Conservation (phyloP, 2,113 vertebrate species). For the Saguinus imperator region DNA sequence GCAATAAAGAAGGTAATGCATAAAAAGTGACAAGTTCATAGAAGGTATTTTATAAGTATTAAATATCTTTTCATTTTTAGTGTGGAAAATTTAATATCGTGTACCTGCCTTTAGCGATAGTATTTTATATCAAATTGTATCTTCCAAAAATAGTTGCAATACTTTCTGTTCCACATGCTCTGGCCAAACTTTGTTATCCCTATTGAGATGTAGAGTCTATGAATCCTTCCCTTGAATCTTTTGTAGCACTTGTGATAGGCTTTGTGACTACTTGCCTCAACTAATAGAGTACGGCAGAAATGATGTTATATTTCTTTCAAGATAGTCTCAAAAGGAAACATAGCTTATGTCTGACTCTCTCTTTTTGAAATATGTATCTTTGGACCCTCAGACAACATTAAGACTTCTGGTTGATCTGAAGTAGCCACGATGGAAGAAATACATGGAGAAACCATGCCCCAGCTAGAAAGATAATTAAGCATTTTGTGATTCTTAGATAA, state of each 20-base stretch:
- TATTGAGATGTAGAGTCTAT: background rate
- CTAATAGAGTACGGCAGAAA: background rate
- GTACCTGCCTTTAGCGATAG: background rate
- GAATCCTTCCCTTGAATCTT: background rate
- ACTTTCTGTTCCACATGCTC: background rate
- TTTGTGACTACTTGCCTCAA: background rate
- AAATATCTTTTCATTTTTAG: background rate
- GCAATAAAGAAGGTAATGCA: background rate
- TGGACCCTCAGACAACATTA: background rate
- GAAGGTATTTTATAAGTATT: background rate
- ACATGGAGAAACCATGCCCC: background rate
- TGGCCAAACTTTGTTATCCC: background rate
- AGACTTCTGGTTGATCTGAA: background rate
- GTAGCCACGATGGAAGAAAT: background rate
- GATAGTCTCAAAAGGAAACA: background rate
- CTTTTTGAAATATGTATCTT: background rate
- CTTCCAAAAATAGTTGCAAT: constrained; percentile 2
- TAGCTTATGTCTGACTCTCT: background rate
- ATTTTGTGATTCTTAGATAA: constrained; percentile 2
- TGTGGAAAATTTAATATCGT: background rate
- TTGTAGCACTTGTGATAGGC: background rate
- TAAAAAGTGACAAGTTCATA: background rate
- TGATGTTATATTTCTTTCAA: background rate
- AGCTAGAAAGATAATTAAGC: background rate
- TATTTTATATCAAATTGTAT: background rate